Base-by-base conservation (phyloP, 35 echinoderm and acorn worm species). In the Heliocidaris erythrogramma region DNA sequence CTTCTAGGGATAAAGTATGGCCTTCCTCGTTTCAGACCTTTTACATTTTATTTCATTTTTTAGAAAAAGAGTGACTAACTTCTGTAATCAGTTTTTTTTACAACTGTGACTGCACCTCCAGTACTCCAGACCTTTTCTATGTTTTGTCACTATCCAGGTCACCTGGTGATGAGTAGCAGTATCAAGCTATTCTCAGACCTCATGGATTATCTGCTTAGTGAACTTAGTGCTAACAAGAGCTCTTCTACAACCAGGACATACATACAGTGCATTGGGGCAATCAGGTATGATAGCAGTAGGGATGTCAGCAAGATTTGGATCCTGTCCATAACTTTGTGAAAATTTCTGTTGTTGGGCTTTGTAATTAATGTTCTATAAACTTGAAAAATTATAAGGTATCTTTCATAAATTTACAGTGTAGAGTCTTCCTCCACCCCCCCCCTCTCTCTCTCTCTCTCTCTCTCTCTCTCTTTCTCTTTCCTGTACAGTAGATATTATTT, bases 251-350 rank as follows among this genome's bases (percentile, higher is more conserved):
- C 98, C 21, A 96, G 98, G 91, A 99, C 98, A 49, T 97, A 96
- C 92, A 97, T 99, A 94, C 98, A 99, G 93, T 99, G 98, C 29
- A 99, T 99, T 60, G 98, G 97, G 30, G 97, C 98, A 27, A 97
- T 99, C 90, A 97, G 98, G 98, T 42, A 42, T 42, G 35, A 42
- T 42, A 42, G 1, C 35, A 42, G 35, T 42, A 42, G 35, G 35
- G 35, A 42, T 0, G 35, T 42, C 35, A 3, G 35, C 35, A 13
- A 56, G 31, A 85, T 88, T 17, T 95, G 0, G 7, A 52, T 52
- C 49, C 49, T 52, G 49, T 52, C 8, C 12, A 52, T 52, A 52
- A 52, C 49, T 52, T 42, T 42, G 35, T 42, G 49, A 8, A 52
- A 52, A 52, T 52, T 1, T 52, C 49, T 52, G 49, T 52, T 52